Conservation (phyloP, 2,797 vertebrate species). For the Meriones psammophilus region DNA sequence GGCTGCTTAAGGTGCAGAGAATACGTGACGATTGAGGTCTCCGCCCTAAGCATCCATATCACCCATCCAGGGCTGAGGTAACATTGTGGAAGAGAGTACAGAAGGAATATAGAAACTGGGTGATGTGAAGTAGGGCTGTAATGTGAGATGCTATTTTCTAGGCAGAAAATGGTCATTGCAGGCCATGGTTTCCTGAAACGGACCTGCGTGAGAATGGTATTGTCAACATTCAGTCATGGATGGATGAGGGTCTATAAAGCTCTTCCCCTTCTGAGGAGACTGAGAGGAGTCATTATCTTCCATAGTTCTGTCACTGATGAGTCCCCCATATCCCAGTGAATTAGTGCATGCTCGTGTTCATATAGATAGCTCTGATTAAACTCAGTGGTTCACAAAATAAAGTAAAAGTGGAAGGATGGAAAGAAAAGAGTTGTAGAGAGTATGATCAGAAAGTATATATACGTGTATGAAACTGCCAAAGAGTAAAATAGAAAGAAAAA, state of each 20-base stretch:
- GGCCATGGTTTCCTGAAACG: not conserved
- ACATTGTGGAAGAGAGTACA: not conserved
- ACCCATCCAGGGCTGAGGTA: not conserved
- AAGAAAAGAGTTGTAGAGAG: not conserved
- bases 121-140: not conserved
- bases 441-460: not conserved
- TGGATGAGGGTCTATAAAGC: not conserved
- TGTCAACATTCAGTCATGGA: not conserved
- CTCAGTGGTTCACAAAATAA: not conserved
- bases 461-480: not conserved
- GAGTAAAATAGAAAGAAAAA: not conserved
- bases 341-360: no score
- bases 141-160: not conserved
- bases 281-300: not conserved
- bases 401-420: not conserved
- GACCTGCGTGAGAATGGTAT: not conserved
- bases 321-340: not conserved
- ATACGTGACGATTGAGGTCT: not conserved
- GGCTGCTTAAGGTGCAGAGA: not conserved
- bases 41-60: not conserved
- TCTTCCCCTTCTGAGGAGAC: not conserved
- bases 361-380: not conserved
- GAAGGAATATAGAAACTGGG: not conserved
- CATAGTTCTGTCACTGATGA: not conserved
- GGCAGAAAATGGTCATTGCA: not conserved